Evolutionary conservation across 2,797 vertebrate species (phyloP), one percentile per base, ranked within the genome.

Genomic region (Streptopelia turtur): DNA sequence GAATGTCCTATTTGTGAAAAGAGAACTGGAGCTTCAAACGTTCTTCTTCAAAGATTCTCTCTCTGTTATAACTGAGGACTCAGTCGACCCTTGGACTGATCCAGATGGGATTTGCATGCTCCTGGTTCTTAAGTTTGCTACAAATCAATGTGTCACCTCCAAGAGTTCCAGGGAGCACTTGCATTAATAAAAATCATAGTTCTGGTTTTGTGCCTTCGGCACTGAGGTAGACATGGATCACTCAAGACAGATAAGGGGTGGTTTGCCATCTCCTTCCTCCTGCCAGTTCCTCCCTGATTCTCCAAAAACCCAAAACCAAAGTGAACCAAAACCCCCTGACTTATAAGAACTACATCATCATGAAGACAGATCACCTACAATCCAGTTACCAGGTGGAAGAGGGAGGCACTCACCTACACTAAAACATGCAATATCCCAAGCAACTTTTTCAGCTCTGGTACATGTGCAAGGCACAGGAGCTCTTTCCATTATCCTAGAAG

Each of bases 131-230:
- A 18, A 24, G 18, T 37, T 68, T 63, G 37, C 43, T 37, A 20
- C 11, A n/a, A 49, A 49, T 14, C 39, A 20, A 2, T 3, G 28
- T 18, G 23, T 24, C 30, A 57, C 53, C 47, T 27, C 56, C 7
- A 1, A 5, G 33, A 57, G 28, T 25, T 52, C 49, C 53, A 33
- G 49, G 72, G 33, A 94, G 22, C 33, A 13, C 15, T 16, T 55
- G 53, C n/a, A 21, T 7, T 23, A 63, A 43, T 31, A 41, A 22
- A 20, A 82, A 82, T 24, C 0, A 0, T 11, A 33, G 23, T 16
- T 71, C 53, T 85, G 13, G 25, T 64, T 57, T 33, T 1, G 17
- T 49, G 28, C 81, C 74, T 88, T 35, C 87, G 66, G 61, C 55
- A 25, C n/a, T 13, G 24, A 25, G 15, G 45, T 20, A 45, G 47